A percentile compares a stretch with the other conserved stretches of the same genome.
phyloP scores from a whole-genome alignment of 2,797 vertebrate species.

The Spinus pinus region DNA sequence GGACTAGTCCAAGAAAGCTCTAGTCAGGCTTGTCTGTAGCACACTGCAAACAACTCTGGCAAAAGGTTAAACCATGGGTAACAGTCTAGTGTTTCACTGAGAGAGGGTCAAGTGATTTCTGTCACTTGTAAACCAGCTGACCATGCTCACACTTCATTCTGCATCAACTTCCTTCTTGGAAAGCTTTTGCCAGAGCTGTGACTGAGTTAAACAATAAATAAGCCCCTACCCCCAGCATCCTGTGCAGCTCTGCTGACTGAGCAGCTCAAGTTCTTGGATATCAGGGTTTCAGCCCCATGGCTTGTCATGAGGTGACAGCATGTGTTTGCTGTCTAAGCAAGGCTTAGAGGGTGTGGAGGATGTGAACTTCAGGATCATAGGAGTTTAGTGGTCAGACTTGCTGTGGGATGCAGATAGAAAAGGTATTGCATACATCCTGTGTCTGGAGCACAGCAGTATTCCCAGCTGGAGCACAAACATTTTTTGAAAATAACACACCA shows the following conservation, averaged over 20 bases:
- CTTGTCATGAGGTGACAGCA: neutral
- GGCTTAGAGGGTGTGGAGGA: neutral
- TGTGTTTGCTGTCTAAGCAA: too few relatives aligned
- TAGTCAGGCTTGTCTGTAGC: neutral
- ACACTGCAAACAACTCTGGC: neutral
- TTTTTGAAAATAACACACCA: neutral
- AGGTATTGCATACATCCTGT: neutral
- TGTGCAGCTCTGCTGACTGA: neutral
- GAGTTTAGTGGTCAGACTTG: neutral
- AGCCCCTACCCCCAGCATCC: neutral
- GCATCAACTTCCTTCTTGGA: neutral
- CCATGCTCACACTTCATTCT: neutral
- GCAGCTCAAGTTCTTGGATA: neutral
- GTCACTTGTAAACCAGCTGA: neutral
- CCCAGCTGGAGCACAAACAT: neutral
- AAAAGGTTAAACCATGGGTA: neutral
- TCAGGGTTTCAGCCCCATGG: neutral
- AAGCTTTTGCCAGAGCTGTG: neutral
- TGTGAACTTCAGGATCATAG: rapidly evolving
- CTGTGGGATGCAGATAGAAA: neutral
- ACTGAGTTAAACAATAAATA: neutral
- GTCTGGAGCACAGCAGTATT: neutral
- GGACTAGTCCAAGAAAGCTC: neutral
- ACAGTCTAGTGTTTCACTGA: neutral
- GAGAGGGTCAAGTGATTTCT: neutral